Base-by-base conservation (phyloP, 2,113 vertebrate species). In the Podarcis raffonei region DNA sequence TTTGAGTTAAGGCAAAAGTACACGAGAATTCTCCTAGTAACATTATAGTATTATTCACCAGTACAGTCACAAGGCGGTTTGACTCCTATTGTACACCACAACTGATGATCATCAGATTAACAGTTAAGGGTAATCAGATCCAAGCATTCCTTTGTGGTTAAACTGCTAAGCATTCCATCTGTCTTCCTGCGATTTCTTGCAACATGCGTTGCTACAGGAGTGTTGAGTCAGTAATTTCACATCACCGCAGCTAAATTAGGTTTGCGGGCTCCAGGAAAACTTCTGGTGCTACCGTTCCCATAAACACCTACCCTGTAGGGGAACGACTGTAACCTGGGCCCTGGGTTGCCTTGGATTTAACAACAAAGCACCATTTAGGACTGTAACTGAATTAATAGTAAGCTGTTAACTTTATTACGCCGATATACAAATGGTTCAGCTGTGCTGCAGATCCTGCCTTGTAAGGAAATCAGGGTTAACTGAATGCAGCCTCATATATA, bases 71-170 rank as follows among this genome's bases (percentile, higher is more conserved):
- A 93, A 95, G 91, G 83, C 91, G 92, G 91, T 84, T 95, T 0
- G 4, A 91, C 91, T 95, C 91, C 92, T 92, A 90, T 94, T 95
- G 92, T 92, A 85, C 87, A 91, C 95, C 93, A 91, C 94, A 94
- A 96, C 94, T 95, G 95, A 95, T 94, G 95, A 95, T 92, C 93
- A 93, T 95, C 94, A 95, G 95, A 96, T 95, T 95, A 95, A 94
- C 95, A 95, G 94, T 93, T 95, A 94, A 87, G 91, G 87, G 92
- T 95, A 95, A 96, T 95, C 95, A 96, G 94, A 95, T 96, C 95
- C 93, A 95, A 96, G 94, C 94, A 94, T 95, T 93, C 94, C 92
- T 95, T 95, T 95, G 95, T 94, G 95, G 94, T 94, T 96, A 95
- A 95, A 92, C 92, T 94, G 93, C 94, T 95, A 94, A 95, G 92